Evolutionary conservation across 2,888 invertebrate species (phyloP), one percentile per base, ranked within the genome.

Genomic region (Isoperla grammatica): DNA sequence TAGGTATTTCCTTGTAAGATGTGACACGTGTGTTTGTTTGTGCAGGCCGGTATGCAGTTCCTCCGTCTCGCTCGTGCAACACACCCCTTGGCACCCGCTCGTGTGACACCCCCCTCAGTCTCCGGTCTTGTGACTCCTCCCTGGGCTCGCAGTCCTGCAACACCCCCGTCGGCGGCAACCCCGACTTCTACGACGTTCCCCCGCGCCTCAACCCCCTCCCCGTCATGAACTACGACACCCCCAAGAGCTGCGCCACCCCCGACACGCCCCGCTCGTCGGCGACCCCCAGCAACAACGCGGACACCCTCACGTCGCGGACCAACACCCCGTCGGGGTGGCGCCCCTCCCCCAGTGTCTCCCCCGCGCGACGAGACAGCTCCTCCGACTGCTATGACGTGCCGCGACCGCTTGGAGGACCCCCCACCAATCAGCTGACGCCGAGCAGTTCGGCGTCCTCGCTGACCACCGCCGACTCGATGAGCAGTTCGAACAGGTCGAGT

Each of bases 361-460:
- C 74, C 17, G 67, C 71, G 65, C 70, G 73, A 15, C 12, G 49
- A 58, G 81, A 84, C 63, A 79, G 78, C 57, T 50, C 35, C 39
- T 49, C 23, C 50, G 53, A 53, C 17, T 45, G 22, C 61, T 86
- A 86, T 74, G 86, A 86, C 73, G 79, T 85, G 60, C 86, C 86
- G 43, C 75, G 83, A 60, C 80, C 85, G 13, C 72, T 81, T 62
- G 56, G 64, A 70, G 61, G 68, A 75, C 50, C 74, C 74, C 63
- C 74, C 74, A 58, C 71, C 70, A 65, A 63, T 12, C 81, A 81
- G 65, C 72, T 84, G 61, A 85, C 85, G 35, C 85, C 86, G 2
- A 83, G 83, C 68, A 84, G 84, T 67, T 85, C 85, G 9, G 82
- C 84, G 63, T 83, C 83, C 65, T 84, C 86, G 49, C 73, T 86